phyloP scores from a whole-genome alignment of 1,140 invertebrate genomes.

The Halictus rubicundus region DNA sequence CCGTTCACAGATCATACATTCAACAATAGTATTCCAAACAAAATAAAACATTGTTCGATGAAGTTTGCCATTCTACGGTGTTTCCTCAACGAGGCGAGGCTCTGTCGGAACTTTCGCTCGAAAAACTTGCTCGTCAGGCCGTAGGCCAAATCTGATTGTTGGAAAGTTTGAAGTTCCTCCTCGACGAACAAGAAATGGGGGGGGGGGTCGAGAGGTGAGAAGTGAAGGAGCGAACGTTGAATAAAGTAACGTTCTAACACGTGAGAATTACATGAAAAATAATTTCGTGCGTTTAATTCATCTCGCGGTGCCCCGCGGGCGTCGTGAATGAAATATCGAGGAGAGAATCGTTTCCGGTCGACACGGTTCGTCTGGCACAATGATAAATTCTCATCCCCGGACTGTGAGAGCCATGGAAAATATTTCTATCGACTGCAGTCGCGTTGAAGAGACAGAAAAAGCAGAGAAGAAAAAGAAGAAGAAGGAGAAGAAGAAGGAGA shows the following conservation, averaged over 20 bases:
- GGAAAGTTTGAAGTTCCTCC: not conserved
- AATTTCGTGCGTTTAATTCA: not conserved
- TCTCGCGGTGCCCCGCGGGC: no score
- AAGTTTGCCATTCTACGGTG: no score
- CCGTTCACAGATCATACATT: no score
- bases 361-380: not conserved
- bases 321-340: not conserved
- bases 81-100: no score
- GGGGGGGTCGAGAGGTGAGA: no score
- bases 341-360: not conserved
- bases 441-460: not conserved
- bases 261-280: not conserved
- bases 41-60: no score
- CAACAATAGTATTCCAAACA: no score
- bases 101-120: no score
- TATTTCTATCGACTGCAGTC: not conserved
- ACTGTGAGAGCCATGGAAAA: not conserved
- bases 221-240: no score
- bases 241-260: not conserved
- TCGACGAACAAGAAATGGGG: not conserved
- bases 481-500: no score
- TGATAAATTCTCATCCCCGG: not conserved
- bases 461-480: no score
- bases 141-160: constrained; percentile 3
- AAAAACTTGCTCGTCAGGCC: constrained; percentile 1